phyloP scores from a whole-genome alignment of 2,888 invertebrate species.

The Xanthorhoe spadicearia region DNA sequence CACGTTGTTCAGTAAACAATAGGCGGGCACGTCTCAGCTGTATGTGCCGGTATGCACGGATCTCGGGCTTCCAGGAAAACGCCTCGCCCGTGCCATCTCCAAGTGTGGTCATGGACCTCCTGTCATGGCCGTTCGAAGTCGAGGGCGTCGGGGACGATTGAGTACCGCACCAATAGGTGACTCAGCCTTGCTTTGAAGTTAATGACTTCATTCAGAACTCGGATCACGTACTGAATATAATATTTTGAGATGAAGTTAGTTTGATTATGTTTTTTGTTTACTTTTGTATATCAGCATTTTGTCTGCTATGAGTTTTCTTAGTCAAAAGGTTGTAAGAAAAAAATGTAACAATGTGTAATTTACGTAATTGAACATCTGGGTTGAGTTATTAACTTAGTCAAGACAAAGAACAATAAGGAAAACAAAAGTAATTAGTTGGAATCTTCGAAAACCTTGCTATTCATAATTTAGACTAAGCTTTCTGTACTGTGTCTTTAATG shows the following conservation, averaged over 20 bases:
- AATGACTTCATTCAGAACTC: conserved; percentile 50
- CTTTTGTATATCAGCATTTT: conserved; percentile 12
- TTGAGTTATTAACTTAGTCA: not conserved
- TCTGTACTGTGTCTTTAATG: no score
- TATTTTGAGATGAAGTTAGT: conserved; percentile 34
- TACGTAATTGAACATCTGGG: not conserved
- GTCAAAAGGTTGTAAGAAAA: conserved; percentile 1
- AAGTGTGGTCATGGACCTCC: conserved; percentile 54
- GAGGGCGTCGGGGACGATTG: conserved; percentile 54
- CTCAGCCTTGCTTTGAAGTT: conserved; percentile 58
- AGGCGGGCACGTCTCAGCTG: conserved; percentile 25
- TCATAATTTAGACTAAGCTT: not conserved
- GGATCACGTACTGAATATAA: conserved; percentile 52
- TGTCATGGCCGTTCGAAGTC: conserved; percentile 56
- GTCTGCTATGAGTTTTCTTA: conserved; percentile 7
- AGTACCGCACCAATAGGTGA: conserved; percentile 47
- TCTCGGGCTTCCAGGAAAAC: conserved; percentile 54
- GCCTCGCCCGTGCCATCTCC: conserved; percentile 47
- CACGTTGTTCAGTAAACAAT: conserved; percentile 31
- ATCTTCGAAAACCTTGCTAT: not conserved
- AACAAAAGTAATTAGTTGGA: not conserved
- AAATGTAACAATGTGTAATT: not conserved
- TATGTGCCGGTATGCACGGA: conserved; percentile 39
- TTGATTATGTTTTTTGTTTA: conserved; percentile 19
- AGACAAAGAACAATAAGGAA: conserved; percentile 2